Evolutionary conservation across 1,140 invertebrate species (phyloP).

Genomic region (Chelonus insularis): DNA sequence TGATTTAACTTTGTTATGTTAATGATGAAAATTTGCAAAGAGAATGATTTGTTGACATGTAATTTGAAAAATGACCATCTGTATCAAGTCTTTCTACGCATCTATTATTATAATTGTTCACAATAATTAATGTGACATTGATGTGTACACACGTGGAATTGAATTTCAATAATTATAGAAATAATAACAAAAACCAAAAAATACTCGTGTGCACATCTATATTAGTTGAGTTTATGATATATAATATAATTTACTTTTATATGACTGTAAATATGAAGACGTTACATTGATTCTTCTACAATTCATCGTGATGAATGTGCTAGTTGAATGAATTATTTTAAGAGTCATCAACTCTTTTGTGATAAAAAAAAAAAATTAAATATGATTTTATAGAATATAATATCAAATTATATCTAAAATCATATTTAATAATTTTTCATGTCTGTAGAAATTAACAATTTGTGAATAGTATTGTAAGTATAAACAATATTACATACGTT

Average conservation of each 20-base stretch:
- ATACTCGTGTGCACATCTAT: too few relatives aligned
- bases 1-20: too few relatives aligned
- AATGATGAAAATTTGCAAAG: too few relatives aligned
- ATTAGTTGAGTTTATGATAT: conserved; percentile 13
- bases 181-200: too few relatives aligned
- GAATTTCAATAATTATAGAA: too few relatives aligned
- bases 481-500: background rate
- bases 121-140: too few relatives aligned
- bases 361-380: conserved; percentile 17
- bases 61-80: too few relatives aligned
- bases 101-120: too few relatives aligned
- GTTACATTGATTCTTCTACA: background rate
- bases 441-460: background rate
- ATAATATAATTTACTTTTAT: background rate
- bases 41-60: too few relatives aligned
- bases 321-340: conserved; percentile 3
- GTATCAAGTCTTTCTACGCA: too few relatives aligned
- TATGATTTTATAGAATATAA: conserved; percentile 12
- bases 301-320: background rate
- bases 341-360: background rate
- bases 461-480: background rate
- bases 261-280: background rate
- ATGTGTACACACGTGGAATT: too few relatives aligned
- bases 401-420: conserved; percentile 19
- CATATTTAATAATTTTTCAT: conserved; percentile 25